These are phyloP conservation scores for Engystomops pustulosus DNA, from an alignment of 2,113 vertebrate species.

Conservation along the genomic window DNA sequence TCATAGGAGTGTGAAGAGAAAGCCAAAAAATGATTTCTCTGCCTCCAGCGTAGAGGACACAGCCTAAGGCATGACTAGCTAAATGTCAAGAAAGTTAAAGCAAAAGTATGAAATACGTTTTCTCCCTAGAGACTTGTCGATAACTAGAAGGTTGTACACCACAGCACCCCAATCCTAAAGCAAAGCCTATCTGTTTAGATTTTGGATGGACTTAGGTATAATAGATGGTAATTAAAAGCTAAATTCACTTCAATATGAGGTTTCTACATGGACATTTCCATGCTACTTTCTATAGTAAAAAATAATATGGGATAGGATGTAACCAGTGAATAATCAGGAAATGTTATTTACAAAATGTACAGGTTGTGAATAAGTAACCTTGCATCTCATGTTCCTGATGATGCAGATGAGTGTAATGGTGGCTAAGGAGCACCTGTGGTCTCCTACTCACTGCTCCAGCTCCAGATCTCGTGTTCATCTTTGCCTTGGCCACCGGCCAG, in stretches of 20 bases:
- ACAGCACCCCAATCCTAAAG: neutral
- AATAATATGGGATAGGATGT: too few species aligned
- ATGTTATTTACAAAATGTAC: too few species aligned
- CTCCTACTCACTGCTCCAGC: too few species aligned
- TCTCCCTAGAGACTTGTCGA: neutral
- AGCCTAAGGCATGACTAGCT: slow-evolving; percentile 41
- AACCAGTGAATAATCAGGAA: too few species aligned
- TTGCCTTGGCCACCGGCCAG: too few species aligned
- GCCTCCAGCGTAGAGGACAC: slow-evolving; percentile 22
- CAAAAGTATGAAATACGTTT: slow-evolving; percentile 9
- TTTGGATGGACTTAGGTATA: neutral
- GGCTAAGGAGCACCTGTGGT: too few species aligned
- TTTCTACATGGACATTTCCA: neutral
- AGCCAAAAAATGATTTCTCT: slow-evolving; percentile 28
- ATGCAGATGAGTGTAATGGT: too few species aligned
- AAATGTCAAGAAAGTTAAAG: slow-evolving; percentile 46
- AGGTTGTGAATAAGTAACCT: neutral
- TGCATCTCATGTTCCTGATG: neutral
- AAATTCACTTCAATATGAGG: neutral
- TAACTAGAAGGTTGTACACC: slow-evolving; percentile 3
- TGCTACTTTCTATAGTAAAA: neutral
- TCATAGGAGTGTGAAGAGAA: slow-evolving; percentile 38
- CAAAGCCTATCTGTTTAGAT: neutral
- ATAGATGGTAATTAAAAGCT: neutral
- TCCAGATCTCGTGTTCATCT: too few species aligned